Conservation (phyloP, 2,113 vertebrate species). For the Genyomyrus donnyi region DNA sequence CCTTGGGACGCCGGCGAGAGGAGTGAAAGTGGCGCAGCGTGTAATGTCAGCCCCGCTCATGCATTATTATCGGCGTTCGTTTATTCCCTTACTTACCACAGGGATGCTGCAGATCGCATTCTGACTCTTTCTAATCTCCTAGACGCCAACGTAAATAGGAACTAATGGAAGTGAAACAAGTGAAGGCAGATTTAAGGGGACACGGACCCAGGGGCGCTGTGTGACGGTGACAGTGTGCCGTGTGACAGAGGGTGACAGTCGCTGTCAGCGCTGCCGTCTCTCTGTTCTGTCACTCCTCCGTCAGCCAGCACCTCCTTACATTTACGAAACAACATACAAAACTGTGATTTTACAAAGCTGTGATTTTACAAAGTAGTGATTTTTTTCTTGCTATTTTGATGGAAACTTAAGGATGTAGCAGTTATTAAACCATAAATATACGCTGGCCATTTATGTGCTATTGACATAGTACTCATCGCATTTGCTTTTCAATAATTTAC, state of each 20-base stretch:
- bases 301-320: not conserved
- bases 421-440: not conserved
- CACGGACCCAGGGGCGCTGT: not conserved
- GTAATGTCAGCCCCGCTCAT: not conserved
- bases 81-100: constrained; percentile 5
- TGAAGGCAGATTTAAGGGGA: not conserved
- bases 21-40: constrained; percentile 63
- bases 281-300: not conserved
- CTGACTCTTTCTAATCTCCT: not conserved
- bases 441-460: not conserved
- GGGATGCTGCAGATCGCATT: not conserved
- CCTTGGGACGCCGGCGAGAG: constrained; percentile 46
- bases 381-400: not conserved
- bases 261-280: not conserved
- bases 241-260: not conserved
- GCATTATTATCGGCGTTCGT: not conserved
- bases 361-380: not conserved
- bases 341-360: not conserved
- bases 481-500: constrained; percentile 15
- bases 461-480: not conserved
- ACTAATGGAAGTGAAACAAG: not conserved
- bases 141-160: not conserved
- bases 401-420: not conserved
- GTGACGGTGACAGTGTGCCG: not conserved
- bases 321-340: not conserved